Evolutionary conservation across 2,113 vertebrate genomes (phyloP).

Genomic region (Pycnonotus jocosus): DNA sequence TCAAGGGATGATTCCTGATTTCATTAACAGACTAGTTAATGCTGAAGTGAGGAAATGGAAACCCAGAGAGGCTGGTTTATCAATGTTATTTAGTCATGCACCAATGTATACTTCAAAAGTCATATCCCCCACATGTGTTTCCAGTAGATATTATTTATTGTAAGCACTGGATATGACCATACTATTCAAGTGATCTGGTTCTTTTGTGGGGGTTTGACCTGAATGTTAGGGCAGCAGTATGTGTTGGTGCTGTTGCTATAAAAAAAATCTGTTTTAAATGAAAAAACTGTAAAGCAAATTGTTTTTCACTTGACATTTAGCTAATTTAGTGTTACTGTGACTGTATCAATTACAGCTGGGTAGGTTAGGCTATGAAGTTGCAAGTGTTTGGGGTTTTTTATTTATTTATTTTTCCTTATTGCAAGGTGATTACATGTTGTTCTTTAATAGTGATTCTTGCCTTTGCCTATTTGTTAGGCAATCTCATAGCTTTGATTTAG

Average conservation of each 20-base stretch:
- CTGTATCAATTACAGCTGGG: neutral
- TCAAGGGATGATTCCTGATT: slow-evolving; percentile 17
- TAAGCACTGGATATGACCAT: neutral
- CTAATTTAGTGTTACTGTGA: neutral
- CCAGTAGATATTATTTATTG: neutral
- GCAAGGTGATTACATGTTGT: neutral
- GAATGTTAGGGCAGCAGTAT: neutral
- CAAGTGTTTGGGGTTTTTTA: neutral
- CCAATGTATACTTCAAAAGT: neutral
- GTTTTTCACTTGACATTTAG: neutral
- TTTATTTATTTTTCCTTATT: neutral
- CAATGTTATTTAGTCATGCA: neutral
- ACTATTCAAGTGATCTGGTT: neutral
- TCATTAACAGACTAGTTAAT: neutral
- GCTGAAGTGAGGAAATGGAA: slow-evolving; percentile 22
- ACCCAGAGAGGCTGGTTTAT: neutral
- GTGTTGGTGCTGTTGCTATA: neutral
- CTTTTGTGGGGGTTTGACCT: neutral
- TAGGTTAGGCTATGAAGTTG: neutral
- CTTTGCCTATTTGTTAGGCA: neutral
- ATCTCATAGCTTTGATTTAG: neutral
- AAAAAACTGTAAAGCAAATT: neutral
- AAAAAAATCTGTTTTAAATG: neutral
- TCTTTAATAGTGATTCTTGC: neutral
- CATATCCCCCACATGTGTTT: neutral